These are phyloP conservation scores for Alosa sapidissima DNA, from an alignment of 2,797 vertebrate species.

Conservation along the genomic window DNA sequence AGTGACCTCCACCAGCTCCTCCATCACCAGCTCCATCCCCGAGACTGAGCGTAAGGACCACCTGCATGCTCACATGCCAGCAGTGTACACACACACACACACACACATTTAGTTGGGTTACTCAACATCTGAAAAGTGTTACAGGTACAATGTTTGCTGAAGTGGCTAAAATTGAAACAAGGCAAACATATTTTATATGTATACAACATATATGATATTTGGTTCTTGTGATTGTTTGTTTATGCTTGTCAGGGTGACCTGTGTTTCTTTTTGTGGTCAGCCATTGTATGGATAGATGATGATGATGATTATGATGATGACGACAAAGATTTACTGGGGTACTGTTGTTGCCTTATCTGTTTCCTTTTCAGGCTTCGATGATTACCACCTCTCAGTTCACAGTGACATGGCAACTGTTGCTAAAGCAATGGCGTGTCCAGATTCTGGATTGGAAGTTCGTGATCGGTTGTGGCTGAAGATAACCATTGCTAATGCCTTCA, in stretches of 20 bases:
- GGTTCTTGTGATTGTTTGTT: too few relatives aligned
- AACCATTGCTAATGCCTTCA: slow-evolving; percentile 97
- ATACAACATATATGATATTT: too few relatives aligned
- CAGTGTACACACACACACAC: too few relatives aligned
- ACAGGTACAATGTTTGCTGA: too few relatives aligned
- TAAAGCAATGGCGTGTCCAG: slow-evolving; percentile 96
- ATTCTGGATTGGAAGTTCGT: slow-evolving; percentile 94
- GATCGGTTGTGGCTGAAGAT: slow-evolving; percentile 99
- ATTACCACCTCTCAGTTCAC: slow-evolving; percentile 98
- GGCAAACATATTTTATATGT: too few relatives aligned
- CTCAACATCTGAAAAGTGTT: too few relatives aligned
- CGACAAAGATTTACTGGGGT: neutral
- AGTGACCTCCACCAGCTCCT: slow-evolving; percentile 97
- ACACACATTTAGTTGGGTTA: too few relatives aligned
- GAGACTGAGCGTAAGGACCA: slow-evolving; percentile 94
- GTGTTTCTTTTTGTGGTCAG: too few relatives aligned
- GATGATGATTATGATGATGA: too few relatives aligned
- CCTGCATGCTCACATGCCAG: neutral
- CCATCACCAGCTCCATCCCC: slow-evolving; percentile 97
- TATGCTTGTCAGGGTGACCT: too few relatives aligned
- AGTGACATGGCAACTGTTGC: slow-evolving; percentile 97
- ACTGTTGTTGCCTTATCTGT: slow-evolving; percentile 24
- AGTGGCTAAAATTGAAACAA: too few relatives aligned
- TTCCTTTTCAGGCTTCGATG: slow-evolving; percentile 85
- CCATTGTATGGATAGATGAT: too few relatives aligned